A percentile compares a stretch with the other conserved stretches of the same genome.
Evolutionary conservation across 2,797 vertebrate species (phyloP).

Genomic region (Gymnothorax javanicus): DNA sequence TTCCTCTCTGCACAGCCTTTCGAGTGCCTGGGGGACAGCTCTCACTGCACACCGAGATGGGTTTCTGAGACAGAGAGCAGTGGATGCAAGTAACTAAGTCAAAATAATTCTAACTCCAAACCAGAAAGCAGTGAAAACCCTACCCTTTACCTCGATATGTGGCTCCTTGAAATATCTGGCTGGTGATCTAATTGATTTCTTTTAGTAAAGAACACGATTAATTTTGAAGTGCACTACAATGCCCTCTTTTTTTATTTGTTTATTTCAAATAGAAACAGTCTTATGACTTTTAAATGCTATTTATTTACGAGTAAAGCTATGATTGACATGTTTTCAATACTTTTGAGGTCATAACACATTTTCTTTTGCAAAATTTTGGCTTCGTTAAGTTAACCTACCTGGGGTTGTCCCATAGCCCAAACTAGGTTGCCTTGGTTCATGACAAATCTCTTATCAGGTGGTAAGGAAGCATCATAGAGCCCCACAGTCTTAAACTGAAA

Average conservation of each 20-base stretch:
- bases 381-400: slow-evolving; percentile 17
- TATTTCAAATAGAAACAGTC: too few relatives aligned
- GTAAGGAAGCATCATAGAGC: slow-evolving; percentile 35
- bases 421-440: slow-evolving; percentile 23
- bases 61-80: slow-evolving; percentile 6
- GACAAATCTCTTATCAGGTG: slow-evolving; percentile 18
- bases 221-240: too few relatives aligned
- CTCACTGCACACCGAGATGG: slow-evolving; percentile 38
- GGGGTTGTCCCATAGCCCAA: slow-evolving; percentile 22
- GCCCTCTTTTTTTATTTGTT: too few relatives aligned
- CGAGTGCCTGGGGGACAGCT: slow-evolving; percentile 38
- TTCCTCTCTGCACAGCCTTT: slow-evolving; percentile 34
- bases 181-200: not conserved
- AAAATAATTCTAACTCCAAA: not conserved
- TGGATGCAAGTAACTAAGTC: not conserved
- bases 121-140: not conserved
- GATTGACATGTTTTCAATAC: too few relatives aligned
- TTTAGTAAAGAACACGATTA: too few relatives aligned
- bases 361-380: too few relatives aligned
- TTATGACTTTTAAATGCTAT: too few relatives aligned
- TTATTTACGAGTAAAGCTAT: too few relatives aligned
- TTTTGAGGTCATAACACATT: too few relatives aligned
- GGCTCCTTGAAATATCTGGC: not conserved
- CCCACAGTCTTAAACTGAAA: slow-evolving; percentile 38
- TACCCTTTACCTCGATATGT: not conserved